phyloP scores from a whole-genome alignment of 1,140 invertebrate genomes.

The Phymastichus coffea region DNA sequence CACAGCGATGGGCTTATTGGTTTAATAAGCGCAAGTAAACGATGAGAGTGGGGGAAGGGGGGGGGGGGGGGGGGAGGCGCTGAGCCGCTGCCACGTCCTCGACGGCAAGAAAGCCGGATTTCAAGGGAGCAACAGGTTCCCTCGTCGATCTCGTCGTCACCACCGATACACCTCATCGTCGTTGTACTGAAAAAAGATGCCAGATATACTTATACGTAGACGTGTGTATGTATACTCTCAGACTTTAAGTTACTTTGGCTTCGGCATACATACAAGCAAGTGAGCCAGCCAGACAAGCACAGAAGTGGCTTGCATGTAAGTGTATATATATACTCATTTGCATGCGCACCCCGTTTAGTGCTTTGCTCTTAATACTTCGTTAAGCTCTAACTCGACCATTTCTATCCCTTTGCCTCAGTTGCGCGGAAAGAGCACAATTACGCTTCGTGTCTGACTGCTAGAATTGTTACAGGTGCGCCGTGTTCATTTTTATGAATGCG shows the following conservation, averaged over 20 bases:
- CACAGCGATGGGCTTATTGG: neutral
- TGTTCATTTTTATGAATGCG: neutral
- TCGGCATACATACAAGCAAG: too few relatives aligned
- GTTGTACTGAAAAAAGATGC: neutral
- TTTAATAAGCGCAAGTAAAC: conserved; percentile 1
- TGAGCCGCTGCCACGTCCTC: neutral
- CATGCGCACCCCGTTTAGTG: conserved; percentile 47
- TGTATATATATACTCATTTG: conserved; percentile 53
- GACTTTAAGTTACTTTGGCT: conserved; percentile 21
- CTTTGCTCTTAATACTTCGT: conserved; percentile 51
- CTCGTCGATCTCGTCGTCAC: neutral
- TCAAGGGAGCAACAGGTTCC: neutral
- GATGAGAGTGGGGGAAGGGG: conserved; percentile 4
- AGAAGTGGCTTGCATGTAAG: conserved; percentile 47
- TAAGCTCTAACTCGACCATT: conserved; percentile 36
- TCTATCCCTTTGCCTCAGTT: neutral
- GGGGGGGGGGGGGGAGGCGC: neutral
- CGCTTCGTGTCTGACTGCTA: neutral
- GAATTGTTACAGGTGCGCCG: neutral
- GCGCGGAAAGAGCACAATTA: conserved; percentile 4
- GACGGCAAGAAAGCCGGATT: too few relatives aligned
- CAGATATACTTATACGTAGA: too few relatives aligned
- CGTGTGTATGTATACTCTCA: too few relatives aligned
- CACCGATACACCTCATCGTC: neutral
- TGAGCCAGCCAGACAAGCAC: too few relatives aligned